A percentile compares a stretch with the other conserved stretches of the same genome.
These are phyloP conservation scores for Potorous gilbertii DNA, from an alignment of 2,797 vertebrate genomes.

Conservation along the genomic window DNA sequence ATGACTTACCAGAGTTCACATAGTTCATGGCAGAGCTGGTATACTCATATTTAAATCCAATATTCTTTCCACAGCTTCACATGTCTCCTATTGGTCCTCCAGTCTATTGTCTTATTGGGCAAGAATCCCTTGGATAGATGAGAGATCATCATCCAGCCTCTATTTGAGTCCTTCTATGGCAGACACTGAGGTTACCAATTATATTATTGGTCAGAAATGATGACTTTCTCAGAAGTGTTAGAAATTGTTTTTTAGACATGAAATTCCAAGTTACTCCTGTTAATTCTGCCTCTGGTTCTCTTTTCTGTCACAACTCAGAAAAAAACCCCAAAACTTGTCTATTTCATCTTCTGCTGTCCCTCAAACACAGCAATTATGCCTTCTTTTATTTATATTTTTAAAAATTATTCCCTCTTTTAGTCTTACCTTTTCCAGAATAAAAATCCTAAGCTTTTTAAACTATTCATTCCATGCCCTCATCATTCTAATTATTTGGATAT, in stretches of 20 bases:
- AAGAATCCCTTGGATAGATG: background rate
- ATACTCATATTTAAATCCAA: background rate
- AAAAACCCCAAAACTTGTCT: background rate
- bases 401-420: background rate
- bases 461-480: background rate
- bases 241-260: background rate
- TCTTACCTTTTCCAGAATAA: slow-evolving; percentile 8
- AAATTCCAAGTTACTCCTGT: background rate
- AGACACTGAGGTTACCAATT: background rate
- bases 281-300: background rate
- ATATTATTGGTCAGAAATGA: background rate
- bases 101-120: background rate
- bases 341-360: background rate
- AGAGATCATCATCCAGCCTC: background rate
- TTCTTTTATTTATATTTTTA: background rate
- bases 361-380: background rate
- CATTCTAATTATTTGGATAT: background rate
- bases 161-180: background rate
- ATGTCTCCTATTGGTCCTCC: background rate
- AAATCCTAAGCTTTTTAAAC: background rate
- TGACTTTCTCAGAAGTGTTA: background rate
- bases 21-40: background rate
- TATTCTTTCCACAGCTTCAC: background rate
- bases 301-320: background rate
- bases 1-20: background rate